A percentile compares a stretch with the other conserved stretches of the same genome.
phyloP scores from a whole-genome alignment of 1,140 invertebrate genomes.

The Coenobita brevimanus region DNA sequence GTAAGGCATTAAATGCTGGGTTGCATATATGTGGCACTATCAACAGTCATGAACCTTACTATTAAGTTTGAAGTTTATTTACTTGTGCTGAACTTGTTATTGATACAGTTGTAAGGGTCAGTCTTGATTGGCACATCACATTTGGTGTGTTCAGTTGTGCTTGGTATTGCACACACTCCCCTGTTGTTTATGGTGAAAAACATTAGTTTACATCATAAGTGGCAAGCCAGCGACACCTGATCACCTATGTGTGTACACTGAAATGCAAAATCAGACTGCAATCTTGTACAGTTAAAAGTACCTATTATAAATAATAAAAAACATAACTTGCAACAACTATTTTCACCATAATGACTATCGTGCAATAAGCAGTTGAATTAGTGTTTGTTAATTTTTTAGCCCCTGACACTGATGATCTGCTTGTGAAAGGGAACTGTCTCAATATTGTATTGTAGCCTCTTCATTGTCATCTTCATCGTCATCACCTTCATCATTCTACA shows the following conservation, averaged over 20 bases:
- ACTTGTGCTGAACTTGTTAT: conserved; percentile 38
- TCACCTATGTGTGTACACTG: conserved; percentile 60
- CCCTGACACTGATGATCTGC: too few species aligned
- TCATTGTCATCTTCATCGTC: too few species aligned
- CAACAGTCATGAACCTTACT: conserved; percentile 41
- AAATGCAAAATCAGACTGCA: conserved; percentile 54
- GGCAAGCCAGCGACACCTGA: conserved; percentile 50
- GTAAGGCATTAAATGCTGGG: conserved; percentile 34
- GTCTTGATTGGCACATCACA: conserved; percentile 60
- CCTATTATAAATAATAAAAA: conserved; percentile 68
- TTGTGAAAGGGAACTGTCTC: too few species aligned
- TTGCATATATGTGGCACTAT: conserved; percentile 26
- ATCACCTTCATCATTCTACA: too few species aligned
- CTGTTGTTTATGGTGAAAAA: too few species aligned
- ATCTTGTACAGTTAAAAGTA: conserved; percentile 68
- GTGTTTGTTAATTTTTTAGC: too few species aligned
- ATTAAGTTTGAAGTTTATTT: conserved; percentile 55
- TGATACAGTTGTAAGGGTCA: conserved; percentile 37
- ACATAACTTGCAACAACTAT: not conserved
- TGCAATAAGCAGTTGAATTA: too few species aligned
- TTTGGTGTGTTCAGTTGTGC: conserved; percentile 55
- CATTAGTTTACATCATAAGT: conserved; percentile 1
- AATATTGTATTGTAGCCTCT: too few species aligned
- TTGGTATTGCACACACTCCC: conserved; percentile 33
- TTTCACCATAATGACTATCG: too few species aligned